Percentiles rank a stretch among this genome's conserved stretches.
Evolutionary conservation across 1,140 invertebrate genomes (phyloP).

Genomic region (Drosophila serrata): DNA sequence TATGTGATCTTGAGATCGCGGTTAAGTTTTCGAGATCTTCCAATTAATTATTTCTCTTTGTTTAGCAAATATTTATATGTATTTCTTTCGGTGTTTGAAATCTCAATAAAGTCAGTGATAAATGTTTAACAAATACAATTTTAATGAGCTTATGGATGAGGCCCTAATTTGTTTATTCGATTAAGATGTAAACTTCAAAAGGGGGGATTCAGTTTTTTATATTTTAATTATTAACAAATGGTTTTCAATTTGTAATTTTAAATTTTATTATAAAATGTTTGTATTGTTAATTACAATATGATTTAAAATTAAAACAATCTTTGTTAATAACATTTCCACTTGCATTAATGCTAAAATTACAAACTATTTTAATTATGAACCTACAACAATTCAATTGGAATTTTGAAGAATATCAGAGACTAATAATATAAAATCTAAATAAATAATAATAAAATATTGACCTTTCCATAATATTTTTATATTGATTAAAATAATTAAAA

Average conservation of each 20-base stretch:
- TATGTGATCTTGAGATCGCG: slow-evolving; percentile 10
- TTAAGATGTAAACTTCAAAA: slow-evolving; percentile 28
- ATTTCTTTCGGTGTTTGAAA: slow-evolving; percentile 30
- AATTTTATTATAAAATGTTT: neutral
- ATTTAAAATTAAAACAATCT: too few relatives aligned
- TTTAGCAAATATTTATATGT: slow-evolving; percentile 10
- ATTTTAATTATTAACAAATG: neutral
- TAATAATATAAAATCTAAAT: too few relatives aligned
- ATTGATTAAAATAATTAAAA: too few relatives aligned
- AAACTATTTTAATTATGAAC: too few relatives aligned
- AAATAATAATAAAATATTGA: too few relatives aligned
- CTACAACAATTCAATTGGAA: too few relatives aligned
- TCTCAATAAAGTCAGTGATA: slow-evolving; percentile 31
- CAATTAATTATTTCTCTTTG: slow-evolving; percentile 39
- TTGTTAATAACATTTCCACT: too few relatives aligned
- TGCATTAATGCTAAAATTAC: too few relatives aligned
- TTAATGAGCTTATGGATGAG: slow-evolving; percentile 23
- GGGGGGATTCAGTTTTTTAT: neutral
- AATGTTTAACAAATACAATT: slow-evolving; percentile 21
- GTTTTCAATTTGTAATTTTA: neutral
- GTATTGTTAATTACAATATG: neutral
- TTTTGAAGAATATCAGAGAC: too few relatives aligned
- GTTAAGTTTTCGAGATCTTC: slow-evolving; percentile 23
- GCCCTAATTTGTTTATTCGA: slow-evolving; percentile 31
- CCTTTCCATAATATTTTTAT: too few relatives aligned